phyloP scores from a whole-genome alignment of 1,140 invertebrate genomes.

The Drosophila kohkoa region DNA sequence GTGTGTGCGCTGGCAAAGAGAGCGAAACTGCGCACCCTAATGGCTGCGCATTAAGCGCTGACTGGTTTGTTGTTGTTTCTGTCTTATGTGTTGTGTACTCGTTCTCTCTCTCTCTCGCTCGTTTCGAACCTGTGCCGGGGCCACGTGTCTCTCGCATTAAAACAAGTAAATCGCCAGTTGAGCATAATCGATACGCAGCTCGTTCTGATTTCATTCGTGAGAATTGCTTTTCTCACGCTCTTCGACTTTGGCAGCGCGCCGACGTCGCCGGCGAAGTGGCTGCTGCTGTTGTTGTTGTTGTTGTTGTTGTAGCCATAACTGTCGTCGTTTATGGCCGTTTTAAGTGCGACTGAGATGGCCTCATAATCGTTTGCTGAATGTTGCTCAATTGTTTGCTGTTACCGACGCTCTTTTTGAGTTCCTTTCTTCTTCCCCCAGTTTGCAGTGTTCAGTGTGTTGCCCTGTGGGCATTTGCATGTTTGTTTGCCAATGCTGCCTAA shows the following conservation, averaged over 20 bases:
- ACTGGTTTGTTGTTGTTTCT: slow-evolving; percentile 40
- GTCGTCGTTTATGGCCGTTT: slow-evolving; percentile 82
- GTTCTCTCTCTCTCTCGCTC: slow-evolving; percentile 18
- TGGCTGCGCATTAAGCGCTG: slow-evolving; percentile 62
- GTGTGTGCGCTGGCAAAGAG: slow-evolving; percentile 25
- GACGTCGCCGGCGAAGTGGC: slow-evolving; percentile 44
- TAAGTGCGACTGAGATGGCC: slow-evolving; percentile 85
- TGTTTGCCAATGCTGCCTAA: slow-evolving; percentile 44
- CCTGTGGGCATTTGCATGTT: slow-evolving; percentile 40
- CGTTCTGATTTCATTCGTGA: slow-evolving; percentile 73
- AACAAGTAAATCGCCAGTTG: slow-evolving; percentile 75
- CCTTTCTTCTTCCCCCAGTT: slow-evolving; percentile 12
- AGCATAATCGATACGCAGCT: slow-evolving; percentile 81
- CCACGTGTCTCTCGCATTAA: slow-evolving; percentile 81
- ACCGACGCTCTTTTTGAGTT: slow-evolving; percentile 41
- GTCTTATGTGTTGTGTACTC: slow-evolving; percentile 14
- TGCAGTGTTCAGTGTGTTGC: not conserved
- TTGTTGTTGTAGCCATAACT: slow-evolving; percentile 74
- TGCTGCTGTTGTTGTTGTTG: slow-evolving; percentile 26
- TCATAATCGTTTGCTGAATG: slow-evolving; percentile 84
- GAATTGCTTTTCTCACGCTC: slow-evolving; percentile 82
- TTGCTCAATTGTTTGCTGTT: slow-evolving; percentile 74
- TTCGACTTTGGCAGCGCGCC: slow-evolving; percentile 56
- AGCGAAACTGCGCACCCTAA: slow-evolving; percentile 66
- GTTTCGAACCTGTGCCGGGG: slow-evolving; percentile 42